These are phyloP conservation scores for Artibeus jamaicensis DNA, from an alignment of 2,797 vertebrate species.

Conservation along the genomic window DNA sequence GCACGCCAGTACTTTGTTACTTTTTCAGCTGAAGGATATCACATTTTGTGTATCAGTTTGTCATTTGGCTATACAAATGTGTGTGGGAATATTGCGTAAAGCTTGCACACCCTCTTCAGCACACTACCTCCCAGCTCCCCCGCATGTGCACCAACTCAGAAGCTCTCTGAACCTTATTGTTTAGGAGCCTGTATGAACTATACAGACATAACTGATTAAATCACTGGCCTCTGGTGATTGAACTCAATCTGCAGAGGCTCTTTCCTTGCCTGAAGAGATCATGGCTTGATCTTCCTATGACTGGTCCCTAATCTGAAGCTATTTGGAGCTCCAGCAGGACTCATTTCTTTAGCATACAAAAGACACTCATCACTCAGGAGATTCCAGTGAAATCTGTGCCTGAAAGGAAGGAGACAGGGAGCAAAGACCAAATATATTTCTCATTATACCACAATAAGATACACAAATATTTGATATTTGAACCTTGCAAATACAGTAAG, in stretches of 20 bases:
- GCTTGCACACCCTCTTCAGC: not conserved
- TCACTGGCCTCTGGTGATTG: not conserved
- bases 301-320: not conserved
- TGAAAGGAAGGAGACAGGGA: not conserved
- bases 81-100: not conserved
- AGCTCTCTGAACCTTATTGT: not conserved
- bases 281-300: not conserved
- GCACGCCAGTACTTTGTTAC: not conserved
- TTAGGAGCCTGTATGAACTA: not conserved
- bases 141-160: not conserved
- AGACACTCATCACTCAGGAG: not conserved
- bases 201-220: not conserved
- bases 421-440: not conserved
- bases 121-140: not conserved
- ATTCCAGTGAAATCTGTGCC: not conserved
- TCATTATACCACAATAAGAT: not conserved
- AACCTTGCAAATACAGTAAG: not conserved
- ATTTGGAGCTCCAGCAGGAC: not conserved
- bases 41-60: slow-evolving; percentile 2
- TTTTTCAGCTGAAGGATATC: not conserved
- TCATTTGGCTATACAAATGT: not conserved
- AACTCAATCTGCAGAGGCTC: not conserved
- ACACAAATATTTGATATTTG: not conserved
- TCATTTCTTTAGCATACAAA: not conserved
- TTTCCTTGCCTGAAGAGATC: not conserved